These are phyloP conservation scores for Fulica atra DNA, from an alignment of 2,113 vertebrate species.

Conservation along the genomic window DNA sequence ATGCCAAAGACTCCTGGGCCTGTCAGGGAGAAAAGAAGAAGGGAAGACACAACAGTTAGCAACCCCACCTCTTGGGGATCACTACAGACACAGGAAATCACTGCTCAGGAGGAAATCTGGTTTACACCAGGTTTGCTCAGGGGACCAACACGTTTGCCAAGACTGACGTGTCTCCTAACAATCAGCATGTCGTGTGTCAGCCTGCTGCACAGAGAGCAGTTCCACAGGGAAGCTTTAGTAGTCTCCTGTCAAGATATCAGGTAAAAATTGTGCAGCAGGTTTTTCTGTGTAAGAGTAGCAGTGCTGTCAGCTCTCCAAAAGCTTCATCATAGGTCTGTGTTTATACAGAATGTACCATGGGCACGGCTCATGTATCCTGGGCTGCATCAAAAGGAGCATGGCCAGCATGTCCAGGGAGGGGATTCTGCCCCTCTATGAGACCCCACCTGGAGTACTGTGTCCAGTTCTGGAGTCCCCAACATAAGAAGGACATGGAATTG, in stretches of 20 bases:
- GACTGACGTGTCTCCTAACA: conserved; percentile 36
- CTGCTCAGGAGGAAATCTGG: background rate
- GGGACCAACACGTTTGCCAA: background rate
- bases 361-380: too few relatives aligned
- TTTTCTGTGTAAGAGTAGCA: background rate
- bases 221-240: background rate
- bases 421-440: too few relatives aligned
- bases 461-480: too few relatives aligned
- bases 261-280: background rate
- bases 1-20: conserved; percentile 93
- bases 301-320: background rate
- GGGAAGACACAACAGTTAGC: background rate
- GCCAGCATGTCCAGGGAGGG: too few relatives aligned
- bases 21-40: conserved; percentile 28
- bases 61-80: background rate
- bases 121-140: background rate
- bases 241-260: background rate
- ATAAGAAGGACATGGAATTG: too few relatives aligned
- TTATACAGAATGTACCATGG: background rate
- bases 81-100: background rate
- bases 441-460: too few relatives aligned
- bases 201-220: background rate
- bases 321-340: background rate
- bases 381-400: too few relatives aligned
- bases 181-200: background rate